Percentiles rank a stretch among this genome's conserved stretches.
Conservation (phyloP, 2,888 invertebrate genomes). For the Arctia plantaginis region DNA sequence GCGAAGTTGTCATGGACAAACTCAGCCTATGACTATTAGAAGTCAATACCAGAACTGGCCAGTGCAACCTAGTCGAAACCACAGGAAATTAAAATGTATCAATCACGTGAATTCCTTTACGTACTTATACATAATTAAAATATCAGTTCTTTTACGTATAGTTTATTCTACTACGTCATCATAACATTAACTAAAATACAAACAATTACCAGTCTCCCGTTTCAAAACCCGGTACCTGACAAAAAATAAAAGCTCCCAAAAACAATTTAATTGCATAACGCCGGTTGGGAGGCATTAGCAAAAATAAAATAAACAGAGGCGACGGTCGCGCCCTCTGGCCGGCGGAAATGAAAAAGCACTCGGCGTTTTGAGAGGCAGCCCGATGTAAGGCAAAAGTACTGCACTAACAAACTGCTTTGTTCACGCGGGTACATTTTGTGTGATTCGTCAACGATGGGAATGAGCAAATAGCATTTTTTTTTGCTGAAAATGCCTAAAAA, state of each 20-base stretch:
- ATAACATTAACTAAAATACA: slow-evolving; percentile 24
- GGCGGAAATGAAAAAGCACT: slow-evolving; percentile 76
- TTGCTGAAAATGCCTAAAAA: slow-evolving; percentile 14
- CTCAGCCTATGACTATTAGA: no score
- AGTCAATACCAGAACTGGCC: no score
- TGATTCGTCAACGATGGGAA: slow-evolving; percentile 23
- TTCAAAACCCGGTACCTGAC: slow-evolving; percentile 35
- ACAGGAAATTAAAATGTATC: no score
- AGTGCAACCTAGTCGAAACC: no score
- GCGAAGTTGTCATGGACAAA: no score
- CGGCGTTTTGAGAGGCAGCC: slow-evolving; percentile 57
- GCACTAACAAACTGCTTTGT: slow-evolving; percentile 78
- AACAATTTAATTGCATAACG: slow-evolving; percentile 70
- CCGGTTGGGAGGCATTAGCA: slow-evolving; percentile 65
- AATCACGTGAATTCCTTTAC: no score
- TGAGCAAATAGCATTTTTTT: slow-evolving; percentile 16
- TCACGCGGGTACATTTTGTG: slow-evolving; percentile 51
- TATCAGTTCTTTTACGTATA: background rate
- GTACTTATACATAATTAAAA: background rate
- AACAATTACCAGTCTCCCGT: slow-evolving; percentile 32
- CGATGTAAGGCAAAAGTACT: slow-evolving; percentile 64
- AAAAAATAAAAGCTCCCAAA: slow-evolving; percentile 52
- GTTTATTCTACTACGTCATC: background rate
- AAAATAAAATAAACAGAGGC: slow-evolving; percentile 66
- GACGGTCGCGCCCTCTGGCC: slow-evolving; percentile 63